Percentiles rank a stretch among this genome's conserved stretches.
These are phyloP conservation scores for Sitta carolinensis DNA, from an alignment of 2,797 vertebrate species.

Conservation along the genomic window DNA sequence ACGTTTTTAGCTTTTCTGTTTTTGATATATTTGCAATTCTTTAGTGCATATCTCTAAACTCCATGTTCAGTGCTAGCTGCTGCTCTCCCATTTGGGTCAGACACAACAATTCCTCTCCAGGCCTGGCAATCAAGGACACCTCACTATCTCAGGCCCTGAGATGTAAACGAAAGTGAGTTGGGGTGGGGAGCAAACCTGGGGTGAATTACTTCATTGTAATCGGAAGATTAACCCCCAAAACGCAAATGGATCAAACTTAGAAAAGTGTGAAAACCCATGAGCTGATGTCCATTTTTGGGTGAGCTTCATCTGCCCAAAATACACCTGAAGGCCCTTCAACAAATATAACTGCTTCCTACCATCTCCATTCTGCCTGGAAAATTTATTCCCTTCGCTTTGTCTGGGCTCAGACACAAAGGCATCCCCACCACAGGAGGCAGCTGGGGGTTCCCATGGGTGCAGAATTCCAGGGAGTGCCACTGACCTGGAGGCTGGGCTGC, in stretches of 20 bases:
- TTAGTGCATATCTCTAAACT: not conserved
- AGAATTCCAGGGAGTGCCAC: not conserved
- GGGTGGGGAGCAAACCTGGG: not conserved
- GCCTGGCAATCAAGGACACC: not conserved
- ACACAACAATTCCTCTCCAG: not conserved
- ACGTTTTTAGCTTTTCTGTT: not conserved
- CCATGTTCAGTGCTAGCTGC: rapidly evolving
- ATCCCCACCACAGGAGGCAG: not conserved
- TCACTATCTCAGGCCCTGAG: not conserved
- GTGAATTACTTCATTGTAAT: not conserved
- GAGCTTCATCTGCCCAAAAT: not conserved
- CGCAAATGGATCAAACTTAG: no score
- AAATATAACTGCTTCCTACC: not conserved
- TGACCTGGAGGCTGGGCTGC: slow-evolving; percentile 90
- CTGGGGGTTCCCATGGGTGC: not conserved
- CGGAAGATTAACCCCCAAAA: not conserved
- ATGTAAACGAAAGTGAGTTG: not conserved
- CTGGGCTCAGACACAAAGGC: not conserved
- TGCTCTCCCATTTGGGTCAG: not conserved
- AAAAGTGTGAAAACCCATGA: not conserved
- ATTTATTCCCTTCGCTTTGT: no score
- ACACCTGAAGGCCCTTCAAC: not conserved
- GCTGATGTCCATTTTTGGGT: no score
- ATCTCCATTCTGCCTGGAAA: not conserved
- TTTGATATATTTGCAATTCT: not conserved